phyloP scores from a whole-genome alignment of 2,888 invertebrate genomes.

The Sthenelais limicola region DNA sequence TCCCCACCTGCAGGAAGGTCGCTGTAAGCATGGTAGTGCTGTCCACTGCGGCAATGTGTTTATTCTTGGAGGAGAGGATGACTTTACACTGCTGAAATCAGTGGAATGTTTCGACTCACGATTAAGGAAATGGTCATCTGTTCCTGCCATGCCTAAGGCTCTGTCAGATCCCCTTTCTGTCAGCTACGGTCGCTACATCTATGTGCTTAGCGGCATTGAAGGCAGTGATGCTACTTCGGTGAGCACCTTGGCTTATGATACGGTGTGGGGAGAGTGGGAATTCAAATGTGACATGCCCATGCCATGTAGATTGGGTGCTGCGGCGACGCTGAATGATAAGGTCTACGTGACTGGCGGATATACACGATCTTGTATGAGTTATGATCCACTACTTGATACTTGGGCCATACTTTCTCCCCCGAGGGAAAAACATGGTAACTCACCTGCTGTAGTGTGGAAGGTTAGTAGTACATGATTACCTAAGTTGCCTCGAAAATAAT shows the following conservation, averaged over 20 bases:
- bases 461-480: no score
- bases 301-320: slow-evolving; percentile 44
- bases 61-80: slow-evolving; percentile 49
- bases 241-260: slow-evolving; percentile 36
- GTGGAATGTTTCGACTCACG: slow-evolving; percentile 31
- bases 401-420: slow-evolving; percentile 44
- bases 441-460: slow-evolving; percentile 48
- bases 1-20: slow-evolving; percentile 36
- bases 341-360: slow-evolving; percentile 47
- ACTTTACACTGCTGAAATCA: slow-evolving; percentile 33
- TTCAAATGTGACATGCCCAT: slow-evolving; percentile 43
- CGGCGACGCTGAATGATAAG: slow-evolving; percentile 41
- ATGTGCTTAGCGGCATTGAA: slow-evolving; percentile 47
- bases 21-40: slow-evolving; percentile 46
- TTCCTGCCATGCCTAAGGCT: slow-evolving; percentile 38
- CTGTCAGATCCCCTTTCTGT: slow-evolving; percentile 44
- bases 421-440: slow-evolving; percentile 46
- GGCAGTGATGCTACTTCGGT: slow-evolving; percentile 37
- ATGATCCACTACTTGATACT: slow-evolving; percentile 41
- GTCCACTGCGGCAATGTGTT: slow-evolving; percentile 42
- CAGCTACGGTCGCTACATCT: slow-evolving; percentile 42
- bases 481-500: no score
- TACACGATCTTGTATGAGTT: slow-evolving; percentile 42
- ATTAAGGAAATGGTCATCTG: slow-evolving; percentile 32
- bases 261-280: slow-evolving; percentile 45